Base-by-base conservation (phyloP, 1,140 invertebrate genomes). In the Drosophila miranda region DNA sequence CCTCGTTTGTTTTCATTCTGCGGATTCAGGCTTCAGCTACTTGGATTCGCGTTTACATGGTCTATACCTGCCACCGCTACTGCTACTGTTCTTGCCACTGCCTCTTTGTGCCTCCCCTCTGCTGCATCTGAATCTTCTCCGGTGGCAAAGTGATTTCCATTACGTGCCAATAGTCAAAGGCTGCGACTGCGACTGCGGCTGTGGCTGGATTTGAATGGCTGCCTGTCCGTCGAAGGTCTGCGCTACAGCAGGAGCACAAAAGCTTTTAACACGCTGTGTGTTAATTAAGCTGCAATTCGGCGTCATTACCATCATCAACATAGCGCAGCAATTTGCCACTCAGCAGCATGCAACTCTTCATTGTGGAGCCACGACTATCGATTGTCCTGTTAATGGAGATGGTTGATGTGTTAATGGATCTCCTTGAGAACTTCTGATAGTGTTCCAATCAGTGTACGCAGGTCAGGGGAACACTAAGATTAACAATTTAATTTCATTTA, bases 221-320 rank as follows among this genome's bases (percentile, higher is more conserved):
- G 50, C 21, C 28, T 28, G 50, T 38, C 68, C 52, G 51, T 57
- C 48, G 53, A 13, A 21, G 30, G 68, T 9, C 38, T 30, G 51
- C 26, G 42, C 55, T 58, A 46, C 30, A 43, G 51, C 56, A 44
- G 52, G 52, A 52, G 28, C 82, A 87, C 74, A 87, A 76, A 87
- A 68, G 82, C 82, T 76, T 78, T 82, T 87, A 82, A 82, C 70
- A 59, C 70, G 67, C 78, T 78, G 66, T 87, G 78, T 82, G 84
- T 89, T 84, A 84, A 84, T 89, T 89, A 89, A 89, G 79, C 79
- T 68, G 70, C 79, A 84, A 82, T 80, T 80, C 79, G 70, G 70
- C 72, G 75, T 80, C 84, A 88, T 84, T 89, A 88, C 64, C 84
- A 84, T 73, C 84, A 88, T 70, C 84, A 88, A 89, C 75, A 80